phyloP scores from a whole-genome alignment of 2,797 vertebrate species.

The Mus spretus region DNA sequence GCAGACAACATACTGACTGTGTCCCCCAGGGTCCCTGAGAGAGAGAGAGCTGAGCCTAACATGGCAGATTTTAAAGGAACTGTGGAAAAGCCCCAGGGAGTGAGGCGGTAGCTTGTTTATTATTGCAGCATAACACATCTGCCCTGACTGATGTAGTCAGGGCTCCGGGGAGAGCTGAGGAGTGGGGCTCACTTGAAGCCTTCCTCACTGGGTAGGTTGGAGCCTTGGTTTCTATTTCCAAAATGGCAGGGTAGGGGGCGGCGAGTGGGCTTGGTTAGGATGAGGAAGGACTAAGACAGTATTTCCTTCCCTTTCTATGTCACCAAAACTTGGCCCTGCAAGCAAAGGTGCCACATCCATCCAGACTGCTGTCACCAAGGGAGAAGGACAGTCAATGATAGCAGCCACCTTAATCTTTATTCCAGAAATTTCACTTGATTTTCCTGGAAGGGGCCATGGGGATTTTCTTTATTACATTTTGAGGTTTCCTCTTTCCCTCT shows the following conservation, averaged over 20 bases:
- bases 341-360: neutral
- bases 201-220: neutral
- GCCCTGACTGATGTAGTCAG: neutral
- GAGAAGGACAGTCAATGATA: constrained; percentile 44
- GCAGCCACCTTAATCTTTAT: constrained; percentile 50
- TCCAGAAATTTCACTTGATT: constrained; percentile 72
- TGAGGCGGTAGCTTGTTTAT: neutral
- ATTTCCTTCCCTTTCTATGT: neutral
- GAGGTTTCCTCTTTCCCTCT: constrained; percentile 24
- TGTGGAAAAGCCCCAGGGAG: fast-evolving
- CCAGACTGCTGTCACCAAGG: constrained; percentile 10
- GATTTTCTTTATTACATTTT: constrained; percentile 46
- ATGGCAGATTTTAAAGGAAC: neutral
- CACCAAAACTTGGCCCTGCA: neutral
- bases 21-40: neutral
- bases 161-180: neutral
- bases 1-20: neutral
- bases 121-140: neutral
- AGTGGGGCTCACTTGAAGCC: neutral
- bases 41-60: neutral
- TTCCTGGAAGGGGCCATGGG: constrained; percentile 33
- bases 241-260: no score
- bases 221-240: neutral
- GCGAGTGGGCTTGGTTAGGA: neutral
- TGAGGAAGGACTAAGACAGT: neutral